Conservation (phyloP, 53 echinoderm and acorn worm species). For the Luidia sarsii region DNA sequence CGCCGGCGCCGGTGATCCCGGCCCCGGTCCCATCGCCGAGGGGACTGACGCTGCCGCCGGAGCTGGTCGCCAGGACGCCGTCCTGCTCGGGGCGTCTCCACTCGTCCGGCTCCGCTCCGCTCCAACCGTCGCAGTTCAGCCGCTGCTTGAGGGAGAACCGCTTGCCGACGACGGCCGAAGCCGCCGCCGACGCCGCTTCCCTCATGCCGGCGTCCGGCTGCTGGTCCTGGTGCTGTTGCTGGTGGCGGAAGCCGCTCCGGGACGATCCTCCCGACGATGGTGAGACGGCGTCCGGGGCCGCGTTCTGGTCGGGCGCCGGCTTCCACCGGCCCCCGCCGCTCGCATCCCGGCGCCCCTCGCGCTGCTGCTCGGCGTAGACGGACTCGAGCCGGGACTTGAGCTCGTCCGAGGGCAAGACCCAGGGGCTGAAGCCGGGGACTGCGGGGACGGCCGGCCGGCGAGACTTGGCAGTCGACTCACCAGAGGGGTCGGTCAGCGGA, state of each 20-base stretch:
- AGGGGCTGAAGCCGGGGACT: slow-evolving; percentile 41
- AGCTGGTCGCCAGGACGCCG: neutral
- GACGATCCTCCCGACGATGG: slow-evolving; percentile 22
- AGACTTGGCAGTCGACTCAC: neutral
- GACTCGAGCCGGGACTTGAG: slow-evolving; percentile 72
- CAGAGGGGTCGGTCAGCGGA: neutral
- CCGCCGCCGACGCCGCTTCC: slow-evolving; percentile 12
- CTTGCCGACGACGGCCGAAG: slow-evolving; percentile 39
- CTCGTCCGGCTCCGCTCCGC: neutral
- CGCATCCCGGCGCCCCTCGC: neutral
- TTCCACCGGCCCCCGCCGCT: slow-evolving; percentile 7
- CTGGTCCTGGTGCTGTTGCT: too few species aligned
- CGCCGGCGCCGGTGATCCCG: too few species aligned
- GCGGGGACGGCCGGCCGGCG: slow-evolving; percentile 11
- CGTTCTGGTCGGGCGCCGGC: neutral
- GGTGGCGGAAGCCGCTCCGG: too few species aligned
- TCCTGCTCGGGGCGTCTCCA: neutral
- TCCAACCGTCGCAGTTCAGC: neutral
- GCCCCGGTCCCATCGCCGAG: neutral
- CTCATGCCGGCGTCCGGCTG: slow-evolving; percentile 12
- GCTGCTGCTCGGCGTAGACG: slow-evolving; percentile 63
- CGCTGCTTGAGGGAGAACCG: slow-evolving; percentile 56
- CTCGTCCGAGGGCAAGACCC: slow-evolving; percentile 84
- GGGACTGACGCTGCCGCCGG: slow-evolving; percentile 39
- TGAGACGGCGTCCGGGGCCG: neutral